Evolutionary conservation across 2,797 vertebrate genomes (phyloP).

Genomic region (Ctenosaura bakeri): DNA sequence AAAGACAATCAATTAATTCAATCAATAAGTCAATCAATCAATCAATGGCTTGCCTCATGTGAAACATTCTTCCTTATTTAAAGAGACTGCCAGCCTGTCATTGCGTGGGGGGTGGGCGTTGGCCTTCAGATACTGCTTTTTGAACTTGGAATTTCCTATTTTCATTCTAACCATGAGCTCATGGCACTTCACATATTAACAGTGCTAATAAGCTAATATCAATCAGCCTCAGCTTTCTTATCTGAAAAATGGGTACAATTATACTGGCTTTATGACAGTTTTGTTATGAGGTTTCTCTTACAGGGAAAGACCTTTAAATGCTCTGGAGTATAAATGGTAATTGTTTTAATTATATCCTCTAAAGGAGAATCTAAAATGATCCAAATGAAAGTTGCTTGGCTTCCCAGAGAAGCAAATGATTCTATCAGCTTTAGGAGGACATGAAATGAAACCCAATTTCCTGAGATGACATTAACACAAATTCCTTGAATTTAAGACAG

Average conservation of each 20-base stretch:
- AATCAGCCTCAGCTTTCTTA: background rate
- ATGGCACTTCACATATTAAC: too few species aligned
- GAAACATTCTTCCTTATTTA: background rate
- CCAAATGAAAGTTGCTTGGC: background rate
- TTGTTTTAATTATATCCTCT: background rate
- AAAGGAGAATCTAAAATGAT: constrained; percentile 19
- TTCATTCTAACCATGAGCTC: background rate
- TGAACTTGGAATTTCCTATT: background rate
- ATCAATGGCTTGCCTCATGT: background rate
- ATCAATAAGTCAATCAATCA: too few species aligned
- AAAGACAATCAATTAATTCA: background rate
- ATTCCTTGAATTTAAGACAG: constrained; percentile 19
- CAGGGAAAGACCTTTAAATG: background rate
- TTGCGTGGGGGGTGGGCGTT: background rate
- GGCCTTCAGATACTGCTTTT: background rate
- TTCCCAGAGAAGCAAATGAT: background rate
- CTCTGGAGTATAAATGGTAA: background rate
- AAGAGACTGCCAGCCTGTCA: background rate
- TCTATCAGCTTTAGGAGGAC: background rate
- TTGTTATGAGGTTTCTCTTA: background rate
- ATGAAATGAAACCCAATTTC: constrained; percentile 20
- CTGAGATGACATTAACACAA: constrained; percentile 31
- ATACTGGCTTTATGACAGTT: background rate
- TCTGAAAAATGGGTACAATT: background rate
- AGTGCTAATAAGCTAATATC: background rate